Evolutionary conservation across 1,140 invertebrate species (phyloP), one percentile per base, ranked within the genome.

Genomic region (Neodiprion fabricii): DNA sequence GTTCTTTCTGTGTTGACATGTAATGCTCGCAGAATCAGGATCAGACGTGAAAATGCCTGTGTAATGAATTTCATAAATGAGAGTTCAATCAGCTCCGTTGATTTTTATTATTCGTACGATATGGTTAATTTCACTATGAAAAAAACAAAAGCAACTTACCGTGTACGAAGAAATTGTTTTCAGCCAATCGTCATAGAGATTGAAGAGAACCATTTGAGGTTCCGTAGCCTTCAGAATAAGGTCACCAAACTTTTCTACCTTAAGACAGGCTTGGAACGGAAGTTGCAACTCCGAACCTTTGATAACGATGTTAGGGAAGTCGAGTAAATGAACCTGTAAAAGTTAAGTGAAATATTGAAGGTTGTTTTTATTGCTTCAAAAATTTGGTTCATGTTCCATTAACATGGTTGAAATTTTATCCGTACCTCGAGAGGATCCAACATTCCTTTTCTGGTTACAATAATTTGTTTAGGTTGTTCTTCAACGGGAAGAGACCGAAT

Each of bases 221-320:
- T 99, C 99, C 0, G 98, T 99, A 1, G 99, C 99, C 88, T 99
- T 99, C 10, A 99, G 89, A 85, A 99, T 99, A 1, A 99, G 89
- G 90, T 99, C 98, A 76, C 99, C 98, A 87, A 99, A 99, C 88
- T 99, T 99, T 89, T 99, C 99, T 28, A 99, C 97, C 86, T 99
- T 99, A 1, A 99, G 91, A 89, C 98, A 99, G 12, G 97, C 97
- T 85, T 99, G 99, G 95, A 99, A 99, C 0, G 99, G 99, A 77
- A 99, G 86, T 88, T 99, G 99, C 70, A 99, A 88, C 87, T 99
- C 98, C 3, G 97, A 99, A 1, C 98, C 99, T 88, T 99, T 99
- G 88, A 99, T 99, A 14, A 99, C 98, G 88, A 99, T 99, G 86
- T 99, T 99, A 0, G 99, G 98, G 89, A 99, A 99, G 89, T 99